Evolutionary conservation across 2,797 vertebrate species (phyloP).

Genomic region (Esox masquinongy): DNA sequence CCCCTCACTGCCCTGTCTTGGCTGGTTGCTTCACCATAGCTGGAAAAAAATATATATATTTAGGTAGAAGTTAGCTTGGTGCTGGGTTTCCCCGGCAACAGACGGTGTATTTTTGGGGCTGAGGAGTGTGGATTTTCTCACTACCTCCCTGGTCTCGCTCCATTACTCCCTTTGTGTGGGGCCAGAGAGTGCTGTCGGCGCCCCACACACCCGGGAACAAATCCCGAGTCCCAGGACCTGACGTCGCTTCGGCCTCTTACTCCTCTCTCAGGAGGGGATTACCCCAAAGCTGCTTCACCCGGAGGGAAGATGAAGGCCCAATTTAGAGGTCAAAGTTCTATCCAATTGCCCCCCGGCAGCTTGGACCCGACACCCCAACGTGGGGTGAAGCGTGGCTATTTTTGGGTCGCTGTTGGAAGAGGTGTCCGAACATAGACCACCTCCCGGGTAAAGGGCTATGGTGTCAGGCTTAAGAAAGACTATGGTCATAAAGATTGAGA

Average conservation of each 20-base stretch:
- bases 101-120: slow-evolving; percentile 66
- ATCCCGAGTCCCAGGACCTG: slow-evolving; percentile 28
- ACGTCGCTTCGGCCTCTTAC: slow-evolving; percentile 56
- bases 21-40: slow-evolving; percentile 35
- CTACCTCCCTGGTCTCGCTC: slow-evolving; percentile 55
- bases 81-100: slow-evolving; percentile 58
- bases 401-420: slow-evolving; percentile 53
- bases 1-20: slow-evolving; percentile 10
- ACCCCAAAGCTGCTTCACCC: slow-evolving; percentile 46
- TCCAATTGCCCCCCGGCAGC: slow-evolving; percentile 67
- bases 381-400: slow-evolving; percentile 60
- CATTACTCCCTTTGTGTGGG: slow-evolving; percentile 68
- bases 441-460: slow-evolving; percentile 35
- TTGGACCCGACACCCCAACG: slow-evolving; percentile 70
- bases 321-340: slow-evolving; percentile 72
- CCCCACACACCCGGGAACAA: slow-evolving; percentile 46
- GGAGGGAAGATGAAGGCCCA: slow-evolving; percentile 63
- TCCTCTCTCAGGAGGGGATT: slow-evolving; percentile 62
- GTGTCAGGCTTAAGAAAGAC: slow-evolving; percentile 37
- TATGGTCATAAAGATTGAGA: slow-evolving; percentile 45
- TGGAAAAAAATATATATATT: slow-evolving; percentile 30
- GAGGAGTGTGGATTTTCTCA: slow-evolving; percentile 61
- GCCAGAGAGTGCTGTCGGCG: slow-evolving; percentile 55
- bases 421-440: slow-evolving; percentile 45
- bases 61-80: slow-evolving; percentile 32